Base-by-base conservation (phyloP, 2,797 vertebrate species). In the Acropternis orthonyx region DNA sequence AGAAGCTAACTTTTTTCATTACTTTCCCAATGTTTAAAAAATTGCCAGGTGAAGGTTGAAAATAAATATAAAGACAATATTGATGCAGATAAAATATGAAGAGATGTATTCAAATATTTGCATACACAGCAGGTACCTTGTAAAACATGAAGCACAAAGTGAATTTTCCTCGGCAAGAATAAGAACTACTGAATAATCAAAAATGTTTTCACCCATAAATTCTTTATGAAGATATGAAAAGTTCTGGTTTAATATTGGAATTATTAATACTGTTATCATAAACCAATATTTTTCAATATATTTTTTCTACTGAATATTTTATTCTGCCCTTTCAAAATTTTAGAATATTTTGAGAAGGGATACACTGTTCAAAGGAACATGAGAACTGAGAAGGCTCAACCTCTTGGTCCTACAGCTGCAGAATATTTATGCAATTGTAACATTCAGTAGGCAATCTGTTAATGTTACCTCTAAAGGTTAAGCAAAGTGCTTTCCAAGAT, bases 211-310 rank as follows among this genome's bases (percentile, higher is more conserved):
- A 72, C 21, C 19, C 75, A 88, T 95, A 58, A 93, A 94, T 92
- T 81, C 62, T 90, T 96, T 78, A 95, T 88, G 54, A 94, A 90
- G 43, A 78, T n/a, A 92, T 81, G 19, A 95, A 93, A 93, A 88
- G 30, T 46, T 56, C 44, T 88, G 13, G 0, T 86, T 93, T 46
- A 78, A 15, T 46, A 66, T 58, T 72, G 27, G 76, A 94, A 90
- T 94, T 92, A 86, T 90, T 93, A 78, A 90, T 86, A 81, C 46
- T 1, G 1, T 85, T 93, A 86, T 39, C 36, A 86, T 84, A 95
- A 92, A 62, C 19, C 37, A 77, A 65, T 81, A 84, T 74, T 93
- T 96, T 74, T 74, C 32, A 55, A 39, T 12, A 32, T 24, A 30
- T 30, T 59, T 77, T 86, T 78, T 46, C 43, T 61, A 18, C 21